Percentiles rank a stretch among this genome's conserved stretches.
These are phyloP conservation scores for Perizoma affinitatum DNA, from an alignment of 2,888 invertebrate species.

Conservation along the genomic window DNA sequence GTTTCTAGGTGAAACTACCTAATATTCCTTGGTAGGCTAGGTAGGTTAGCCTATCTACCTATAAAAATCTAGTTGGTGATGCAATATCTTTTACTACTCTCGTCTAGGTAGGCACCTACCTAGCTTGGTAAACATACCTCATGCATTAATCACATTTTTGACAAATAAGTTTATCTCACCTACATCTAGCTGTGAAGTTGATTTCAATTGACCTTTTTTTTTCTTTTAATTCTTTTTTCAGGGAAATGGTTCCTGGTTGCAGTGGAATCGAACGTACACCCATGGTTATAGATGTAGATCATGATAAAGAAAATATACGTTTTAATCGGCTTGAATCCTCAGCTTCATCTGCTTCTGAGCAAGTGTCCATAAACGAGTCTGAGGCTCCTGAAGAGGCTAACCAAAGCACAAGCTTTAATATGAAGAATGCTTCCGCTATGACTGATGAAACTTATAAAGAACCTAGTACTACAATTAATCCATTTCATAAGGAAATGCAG, in stretches of 20 bases:
- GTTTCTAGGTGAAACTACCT: too few relatives aligned
- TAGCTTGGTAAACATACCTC: not conserved
- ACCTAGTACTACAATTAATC: conserved; percentile 35
- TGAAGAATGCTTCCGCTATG: conserved; percentile 46
- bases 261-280: conserved; percentile 44
- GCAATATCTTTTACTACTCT: conserved; percentile 3
- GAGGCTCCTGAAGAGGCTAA: conserved; percentile 46
- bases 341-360: conserved; percentile 54
- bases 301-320: conserved; percentile 34
- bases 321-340: conserved; percentile 49
- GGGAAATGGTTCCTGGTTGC: conserved; percentile 54
- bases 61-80: conserved; percentile 25
- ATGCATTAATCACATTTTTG: too few relatives aligned
- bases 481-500: conserved; percentile 60
- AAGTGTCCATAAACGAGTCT: conserved; percentile 52
- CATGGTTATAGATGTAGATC: conserved; percentile 41
- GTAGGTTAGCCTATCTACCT: conserved; percentile 1
- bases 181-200: too few relatives aligned
- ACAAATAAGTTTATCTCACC: too few relatives aligned
- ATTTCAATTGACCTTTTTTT: not conserved
- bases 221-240: conserved; percentile 34
- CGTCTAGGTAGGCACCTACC: conserved; percentile 1
- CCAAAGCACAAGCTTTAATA: conserved; percentile 28
- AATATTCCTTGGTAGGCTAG: too few relatives aligned
- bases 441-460: conserved; percentile 30